Evolutionary conservation across 2,113 vertebrate species (phyloP).

Genomic region (Hemicordylus capensis): DNA sequence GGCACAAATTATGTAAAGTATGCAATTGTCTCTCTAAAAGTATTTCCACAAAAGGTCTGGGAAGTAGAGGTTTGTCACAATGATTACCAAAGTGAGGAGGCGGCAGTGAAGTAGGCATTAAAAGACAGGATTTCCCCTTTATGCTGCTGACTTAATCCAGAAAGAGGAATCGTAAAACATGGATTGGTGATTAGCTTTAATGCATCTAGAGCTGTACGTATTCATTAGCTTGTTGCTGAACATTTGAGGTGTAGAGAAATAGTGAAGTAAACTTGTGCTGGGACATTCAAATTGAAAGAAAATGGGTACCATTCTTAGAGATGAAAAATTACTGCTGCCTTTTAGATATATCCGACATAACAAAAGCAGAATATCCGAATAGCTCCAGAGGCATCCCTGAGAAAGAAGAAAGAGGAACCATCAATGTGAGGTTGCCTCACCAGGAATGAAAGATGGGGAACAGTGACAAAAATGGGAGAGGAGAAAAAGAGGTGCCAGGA

Average conservation of each 20-base stretch:
- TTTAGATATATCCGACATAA: background rate
- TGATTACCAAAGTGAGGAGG: background rate
- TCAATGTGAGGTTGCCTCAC: too few species aligned
- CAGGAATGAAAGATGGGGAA: too few species aligned
- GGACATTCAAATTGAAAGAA: background rate
- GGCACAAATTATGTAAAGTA: background rate
- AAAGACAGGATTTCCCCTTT: background rate
- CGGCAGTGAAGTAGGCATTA: background rate
- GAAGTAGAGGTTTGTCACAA: background rate
- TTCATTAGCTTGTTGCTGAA: background rate
- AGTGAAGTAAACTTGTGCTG: rapidly evolving
- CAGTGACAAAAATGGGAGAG: too few species aligned
- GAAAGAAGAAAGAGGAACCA: background rate
- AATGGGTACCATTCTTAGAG: background rate
- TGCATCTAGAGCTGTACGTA: background rate
- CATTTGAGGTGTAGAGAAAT: background rate
- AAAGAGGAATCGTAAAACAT: background rate
- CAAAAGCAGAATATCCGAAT: background rate
- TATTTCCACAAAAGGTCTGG: background rate
- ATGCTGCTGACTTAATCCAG: background rate
- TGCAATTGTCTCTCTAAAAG: background rate
- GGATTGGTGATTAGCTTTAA: background rate
- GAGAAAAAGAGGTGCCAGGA: background rate
- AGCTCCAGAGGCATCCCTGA: background rate
- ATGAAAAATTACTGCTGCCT: background rate